Base-by-base conservation (phyloP, 2,888 invertebrate species). In the Drosophila peninsularis region DNA sequence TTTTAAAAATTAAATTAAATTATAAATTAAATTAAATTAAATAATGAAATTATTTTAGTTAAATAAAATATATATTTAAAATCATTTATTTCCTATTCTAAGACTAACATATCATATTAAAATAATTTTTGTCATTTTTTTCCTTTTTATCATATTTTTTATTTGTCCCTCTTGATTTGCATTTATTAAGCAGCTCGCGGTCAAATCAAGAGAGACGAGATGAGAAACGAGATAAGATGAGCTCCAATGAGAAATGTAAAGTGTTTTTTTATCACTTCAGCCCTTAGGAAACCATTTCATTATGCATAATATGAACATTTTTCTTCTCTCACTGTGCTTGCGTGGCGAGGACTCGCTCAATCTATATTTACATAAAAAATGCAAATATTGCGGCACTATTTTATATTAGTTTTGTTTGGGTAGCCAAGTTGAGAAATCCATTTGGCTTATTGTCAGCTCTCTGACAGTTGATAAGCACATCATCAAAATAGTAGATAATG, bases 401-500 rank as follows among this genome's bases (percentile, higher is more conserved):
- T 17, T 36, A 39, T 47, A 14, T 55, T 62, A 42, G n/a, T 30
- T 17, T 21, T 24, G 34, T 75, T 60, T 70, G 69, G 69, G 37
- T 60, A 61, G 60, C 44, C 60, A 52, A 45, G 37, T 37, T 24
- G 36, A 24, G 45, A 66, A 63, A 76, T 65, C 68, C 80, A 80
- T 80, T 78, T 78, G 66, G 80, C 69, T 80, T 80, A 78, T 78
- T 76, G 80, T 72, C 56, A 57, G 62, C 50, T 68, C 34, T 53
- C 13, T 74, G 80, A 79, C 80, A 77, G 74, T 80, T 80, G 66
- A 79, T 79, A 79, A 79, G 77, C 78, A 79, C 73, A 77, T 79
- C 78, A 72, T 79, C 65, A 70, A 71, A 75, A 66, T 66, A 66
- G 60, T 58, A 57, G 44, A n/a, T 36, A 37, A 50, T 44, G 50